Evolutionary conservation across 2,888 invertebrate species (phyloP).

Genomic region (Frankliniella intonsa): DNA sequence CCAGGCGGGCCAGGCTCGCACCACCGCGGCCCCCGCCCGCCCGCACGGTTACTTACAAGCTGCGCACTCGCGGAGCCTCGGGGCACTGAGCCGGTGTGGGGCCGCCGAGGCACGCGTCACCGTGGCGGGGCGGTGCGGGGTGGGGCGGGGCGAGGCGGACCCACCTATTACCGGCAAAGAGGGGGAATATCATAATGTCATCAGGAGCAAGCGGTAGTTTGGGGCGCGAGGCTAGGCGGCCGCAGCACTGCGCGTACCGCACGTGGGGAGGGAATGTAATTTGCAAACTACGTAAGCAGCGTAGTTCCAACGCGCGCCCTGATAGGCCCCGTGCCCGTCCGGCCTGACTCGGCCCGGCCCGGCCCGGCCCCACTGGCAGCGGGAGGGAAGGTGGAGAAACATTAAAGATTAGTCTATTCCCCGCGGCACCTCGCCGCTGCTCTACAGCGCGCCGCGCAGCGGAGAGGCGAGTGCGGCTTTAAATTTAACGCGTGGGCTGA

Average conservation of each 20-base stretch:
- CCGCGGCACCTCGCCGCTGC: neutral
- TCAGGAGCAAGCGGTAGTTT: constrained; percentile 13
- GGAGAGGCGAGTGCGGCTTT: too few relatives aligned
- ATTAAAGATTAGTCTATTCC: neutral
- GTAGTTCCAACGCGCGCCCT: neutral
- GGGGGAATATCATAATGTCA: constrained; percentile 28
- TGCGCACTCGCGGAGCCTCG: too few relatives aligned
- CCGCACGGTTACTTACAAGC: too few relatives aligned
- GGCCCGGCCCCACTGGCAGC: constrained; percentile 36
- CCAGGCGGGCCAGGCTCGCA: too few relatives aligned
- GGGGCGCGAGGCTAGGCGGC: neutral
- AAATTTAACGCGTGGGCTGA: too few relatives aligned
- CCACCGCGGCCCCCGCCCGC: too few relatives aligned
- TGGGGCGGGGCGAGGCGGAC: neutral
- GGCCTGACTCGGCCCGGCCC: too few relatives aligned
- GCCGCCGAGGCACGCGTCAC: too few relatives aligned
- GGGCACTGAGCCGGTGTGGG: too few relatives aligned
- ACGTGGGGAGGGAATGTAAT: neutral
- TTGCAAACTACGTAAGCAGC: constrained; percentile 29
- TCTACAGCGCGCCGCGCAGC: too few relatives aligned
- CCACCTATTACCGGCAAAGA: constrained; percentile 31
- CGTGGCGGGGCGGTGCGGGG: neutral
- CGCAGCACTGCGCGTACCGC: neutral
- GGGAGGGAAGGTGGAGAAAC: neutral
- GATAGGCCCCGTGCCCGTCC: too few relatives aligned